Conservation (phyloP, 37 sponge, comb jelly and placozoan species). For the Oopsacas minuta region DNA sequence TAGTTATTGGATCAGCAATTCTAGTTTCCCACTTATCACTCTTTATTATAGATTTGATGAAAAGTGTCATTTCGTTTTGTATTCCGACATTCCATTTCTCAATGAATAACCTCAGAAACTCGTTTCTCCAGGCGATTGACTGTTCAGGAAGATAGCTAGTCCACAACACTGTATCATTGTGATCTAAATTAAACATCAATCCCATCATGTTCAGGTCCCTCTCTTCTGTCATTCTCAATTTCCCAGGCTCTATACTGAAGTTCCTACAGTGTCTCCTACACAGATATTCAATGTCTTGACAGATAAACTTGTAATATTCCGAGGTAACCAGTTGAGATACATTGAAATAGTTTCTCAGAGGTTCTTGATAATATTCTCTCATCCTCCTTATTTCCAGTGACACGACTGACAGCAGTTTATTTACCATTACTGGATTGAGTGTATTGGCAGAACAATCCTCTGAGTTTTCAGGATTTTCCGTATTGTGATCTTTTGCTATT, state of each 20-base stretch:
- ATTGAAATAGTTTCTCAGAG: not conserved
- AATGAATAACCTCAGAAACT: constrained; percentile 5
- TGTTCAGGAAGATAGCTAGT: constrained; percentile 5
- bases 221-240: not conserved
- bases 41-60: not conserved
- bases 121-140: not conserved
- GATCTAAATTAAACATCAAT: not conserved
- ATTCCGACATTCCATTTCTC: not conserved
- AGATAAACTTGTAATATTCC: not conserved
- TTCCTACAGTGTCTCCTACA: constrained; percentile 6
- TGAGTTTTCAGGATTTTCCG: not conserved
- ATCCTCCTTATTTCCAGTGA: not conserved
- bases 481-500: not conserved
- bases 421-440: not conserved
- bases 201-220: not conserved
- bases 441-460: not conserved
- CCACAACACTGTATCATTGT: not conserved
- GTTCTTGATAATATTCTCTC: not conserved
- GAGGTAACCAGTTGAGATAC: not conserved
- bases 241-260: not conserved
- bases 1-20: not conserved
- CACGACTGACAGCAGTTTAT: not conserved
- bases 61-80: not conserved
- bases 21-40: not conserved
- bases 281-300: constrained; percentile 5